Base-by-base conservation (phyloP, 2,888 invertebrate species). In the Pachymerium ferrugineum region DNA sequence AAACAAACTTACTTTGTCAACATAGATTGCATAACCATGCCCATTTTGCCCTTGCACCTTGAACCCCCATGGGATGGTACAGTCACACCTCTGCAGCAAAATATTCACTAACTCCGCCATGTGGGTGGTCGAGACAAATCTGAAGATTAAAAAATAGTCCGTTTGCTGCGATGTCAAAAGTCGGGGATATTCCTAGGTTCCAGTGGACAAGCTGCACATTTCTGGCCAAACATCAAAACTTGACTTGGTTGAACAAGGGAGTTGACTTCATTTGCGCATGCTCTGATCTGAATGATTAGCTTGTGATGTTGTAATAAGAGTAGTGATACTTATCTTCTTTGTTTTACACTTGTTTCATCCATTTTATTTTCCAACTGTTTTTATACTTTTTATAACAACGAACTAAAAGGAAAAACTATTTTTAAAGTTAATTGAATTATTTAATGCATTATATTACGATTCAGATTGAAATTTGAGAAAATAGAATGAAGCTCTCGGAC, bases 1-100 rank as follows among this genome's bases (percentile, higher is more conserved):
- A 25, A 22, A 70, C 22, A 69, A 3, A 47, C 47, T 47, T 47
- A 54, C 54, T 54, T 22, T 54, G 5, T 54, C 54, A 22, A 54
- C 54, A 54, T 54, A 54, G 1, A 54, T 1, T 5, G 22, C 14
- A 25, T 25, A 54, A 12, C 54, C 54, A 25, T 4, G 10, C 10
- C 54, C 54, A 54, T 54, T 54, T 54, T 22, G 68, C 10, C 72
- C 70, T 10, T 22, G 67, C 35, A 74, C 54, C 16, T 68, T 30
- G 73, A 74, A 74, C 19, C 74, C 74, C 74, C 74, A 74, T 5
- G 73, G 70, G 12, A 74, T 25, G 5, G 29, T 25, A 16, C 42
- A 16, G 42, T 74, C 73, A 70, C 73, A 70, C 19, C 72, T 28
- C 42, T 74, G 74, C 28, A 74, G 25, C 33, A 74, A 62, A 74